Evolutionary conservation across 2,888 invertebrate species (phyloP).

Genomic region (Muschampia plurimacula): DNA sequence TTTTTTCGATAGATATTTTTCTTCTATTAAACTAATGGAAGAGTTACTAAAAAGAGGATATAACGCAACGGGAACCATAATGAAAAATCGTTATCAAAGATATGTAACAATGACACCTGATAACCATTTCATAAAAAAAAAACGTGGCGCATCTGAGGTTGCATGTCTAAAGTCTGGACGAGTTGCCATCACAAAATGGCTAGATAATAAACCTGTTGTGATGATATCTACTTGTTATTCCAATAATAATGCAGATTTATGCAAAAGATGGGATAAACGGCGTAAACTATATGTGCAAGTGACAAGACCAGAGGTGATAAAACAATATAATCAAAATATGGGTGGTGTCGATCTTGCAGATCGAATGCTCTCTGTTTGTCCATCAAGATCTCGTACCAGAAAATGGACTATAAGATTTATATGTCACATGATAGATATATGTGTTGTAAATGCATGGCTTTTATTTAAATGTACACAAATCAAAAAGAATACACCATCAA

Average conservation of each 20-base stretch:
- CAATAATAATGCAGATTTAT: conserved; percentile 38
- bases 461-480: not conserved
- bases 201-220: conserved; percentile 42
- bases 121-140: too few species aligned
- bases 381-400: conserved; percentile 18
- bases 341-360: conserved; percentile 42
- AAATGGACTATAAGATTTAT: conserved; percentile 26
- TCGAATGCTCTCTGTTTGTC: conserved; percentile 37
- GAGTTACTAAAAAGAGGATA: too few species aligned
- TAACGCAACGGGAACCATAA: too few species aligned
- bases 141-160: too few species aligned
- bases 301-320: conserved; percentile 38
- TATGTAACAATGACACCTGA: too few species aligned
- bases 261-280: conserved; percentile 30
- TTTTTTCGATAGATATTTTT: too few species aligned
- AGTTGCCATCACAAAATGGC: conserved; percentile 41
- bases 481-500: not conserved
- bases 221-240: conserved; percentile 37
- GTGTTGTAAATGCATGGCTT: too few species aligned
- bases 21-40: too few species aligned
- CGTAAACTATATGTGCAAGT: conserved; percentile 34
- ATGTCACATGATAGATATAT: too few species aligned
- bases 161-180: too few species aligned
- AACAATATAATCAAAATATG: conserved; percentile 39
- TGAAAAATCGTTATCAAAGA: too few species aligned